Evolutionary conservation across 2,888 invertebrate species (phyloP).

Genomic region (Yponomeuta cagnagella): DNA sequence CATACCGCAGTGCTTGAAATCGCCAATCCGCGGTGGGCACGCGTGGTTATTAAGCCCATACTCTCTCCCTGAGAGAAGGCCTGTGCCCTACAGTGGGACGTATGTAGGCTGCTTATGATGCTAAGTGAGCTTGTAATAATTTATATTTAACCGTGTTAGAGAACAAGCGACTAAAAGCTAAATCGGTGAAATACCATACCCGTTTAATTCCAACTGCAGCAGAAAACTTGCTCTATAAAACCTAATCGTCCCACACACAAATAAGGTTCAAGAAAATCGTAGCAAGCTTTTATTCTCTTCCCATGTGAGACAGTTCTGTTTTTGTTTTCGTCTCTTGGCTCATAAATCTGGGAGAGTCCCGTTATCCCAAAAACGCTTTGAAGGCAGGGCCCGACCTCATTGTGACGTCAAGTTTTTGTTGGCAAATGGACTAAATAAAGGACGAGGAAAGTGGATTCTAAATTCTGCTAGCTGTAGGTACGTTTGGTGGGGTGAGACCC

Average conservation of each 20-base stretch:
- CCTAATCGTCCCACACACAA: neutral
- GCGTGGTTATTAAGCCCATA: too few relatives aligned
- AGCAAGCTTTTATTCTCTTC: neutral
- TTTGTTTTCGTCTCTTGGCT: slow-evolving; percentile 14
- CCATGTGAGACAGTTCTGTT: slow-evolving; percentile 3
- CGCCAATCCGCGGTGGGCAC: too few relatives aligned
- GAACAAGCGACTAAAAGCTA: too few relatives aligned
- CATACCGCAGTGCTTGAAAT: too few relatives aligned
- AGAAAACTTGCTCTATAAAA: neutral
- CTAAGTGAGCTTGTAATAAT: too few relatives aligned
- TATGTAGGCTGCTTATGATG: too few relatives aligned
- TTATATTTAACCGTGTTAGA: too few relatives aligned
- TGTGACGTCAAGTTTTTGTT: slow-evolving; percentile 12
- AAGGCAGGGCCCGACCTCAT: neutral
- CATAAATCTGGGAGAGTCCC: slow-evolving; percentile 47
- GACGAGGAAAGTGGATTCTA: neutral
- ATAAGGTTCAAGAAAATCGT: neutral
- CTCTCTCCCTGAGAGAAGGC: too few relatives aligned
- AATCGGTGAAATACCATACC: too few relatives aligned
- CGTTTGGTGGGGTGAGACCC: neutral
- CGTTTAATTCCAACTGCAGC: neutral
- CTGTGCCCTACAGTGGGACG: too few relatives aligned
- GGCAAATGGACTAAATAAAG: neutral
- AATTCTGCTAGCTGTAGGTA: neutral
- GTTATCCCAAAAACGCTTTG: slow-evolving; percentile 32